A percentile compares a stretch with the other conserved stretches of the same genome.
Evolutionary conservation across 2,113 vertebrate genomes (phyloP).

Genomic region (Trematocara zebra): DNA sequence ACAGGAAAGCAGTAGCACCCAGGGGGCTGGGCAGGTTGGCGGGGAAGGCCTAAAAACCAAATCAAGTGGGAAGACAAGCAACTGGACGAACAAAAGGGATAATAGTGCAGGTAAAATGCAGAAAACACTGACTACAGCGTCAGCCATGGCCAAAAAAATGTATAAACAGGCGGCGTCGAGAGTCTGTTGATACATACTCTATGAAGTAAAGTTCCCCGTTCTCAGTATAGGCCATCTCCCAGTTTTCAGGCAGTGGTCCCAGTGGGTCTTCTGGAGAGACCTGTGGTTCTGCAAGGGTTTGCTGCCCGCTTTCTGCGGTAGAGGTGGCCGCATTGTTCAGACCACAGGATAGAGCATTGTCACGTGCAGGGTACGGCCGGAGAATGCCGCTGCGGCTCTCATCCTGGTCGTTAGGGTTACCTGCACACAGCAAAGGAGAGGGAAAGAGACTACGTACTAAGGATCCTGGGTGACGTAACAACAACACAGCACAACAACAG

Average conservation of each 20-base stretch:
- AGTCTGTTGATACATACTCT: slow-evolving; percentile 79
- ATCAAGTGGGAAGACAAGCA: slow-evolving; percentile 45
- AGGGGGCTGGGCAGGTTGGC: slow-evolving; percentile 44
- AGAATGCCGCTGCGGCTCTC: slow-evolving; percentile 73
- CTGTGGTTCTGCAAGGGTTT: slow-evolving; percentile 87
- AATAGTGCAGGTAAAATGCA: slow-evolving; percentile 46
- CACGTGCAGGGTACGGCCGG: slow-evolving; percentile 69
- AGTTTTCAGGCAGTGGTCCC: slow-evolving; percentile 96
- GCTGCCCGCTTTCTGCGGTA: slow-evolving; percentile 89
- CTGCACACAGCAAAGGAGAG: slow-evolving; percentile 75
- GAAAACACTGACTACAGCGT: slow-evolving; percentile 3
- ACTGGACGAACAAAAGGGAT: slow-evolving; percentile 47
- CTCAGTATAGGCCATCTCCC: slow-evolving; percentile 99
- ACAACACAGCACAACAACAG: slow-evolving; percentile 29
- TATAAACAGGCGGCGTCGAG: neutral
- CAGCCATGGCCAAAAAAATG: slow-evolving; percentile 10
- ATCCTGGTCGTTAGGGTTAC: slow-evolving; percentile 91
- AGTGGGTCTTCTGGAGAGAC: slow-evolving; percentile 86
- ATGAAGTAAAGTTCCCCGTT: slow-evolving; percentile 99
- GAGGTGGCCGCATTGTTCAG: slow-evolving; percentile 79
- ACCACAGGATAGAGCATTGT: slow-evolving; percentile 71
- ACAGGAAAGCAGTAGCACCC: slow-evolving; percentile 54
- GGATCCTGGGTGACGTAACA: slow-evolving; percentile 60
- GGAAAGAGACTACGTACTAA: slow-evolving; percentile 74
- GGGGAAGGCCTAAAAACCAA: slow-evolving; percentile 53